Base-by-base conservation (phyloP, 2,797 vertebrate species). In the Poecilia velifera region DNA sequence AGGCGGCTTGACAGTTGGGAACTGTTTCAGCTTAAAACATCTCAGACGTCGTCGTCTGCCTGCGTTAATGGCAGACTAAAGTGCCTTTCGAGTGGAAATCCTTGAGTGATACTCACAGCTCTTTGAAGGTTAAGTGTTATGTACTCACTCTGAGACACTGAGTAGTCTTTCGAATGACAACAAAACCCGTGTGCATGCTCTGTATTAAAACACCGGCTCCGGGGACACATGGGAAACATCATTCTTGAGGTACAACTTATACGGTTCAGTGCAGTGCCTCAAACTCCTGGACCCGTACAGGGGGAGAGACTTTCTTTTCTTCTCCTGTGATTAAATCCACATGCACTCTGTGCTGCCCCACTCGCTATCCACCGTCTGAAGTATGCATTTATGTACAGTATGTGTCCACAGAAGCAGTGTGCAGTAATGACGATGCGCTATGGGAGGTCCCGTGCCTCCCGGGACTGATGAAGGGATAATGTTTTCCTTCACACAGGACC, bases 281-380 rank as follows among this genome's bases (percentile, higher is more conserved):
- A 73, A 81, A 82, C 75, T 84, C 47, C 18, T 45, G 14, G 53
- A 84, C 74, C 68, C 80, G 34, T n/a, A 16, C 51, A 25, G 75
- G 81, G 72, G 72, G 66, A 73, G 49, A 86, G 81, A 75, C 77
- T 43, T 62, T 76, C 41, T 76, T 72, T 59, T 46, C 71, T 70
- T 47, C 66, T 59, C 13, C 28, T 31, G 13, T 82, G 80, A 92
- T 91, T 73, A 88, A 81, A 89, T 49, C 87, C 90, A 92, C 46
- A 84, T 91, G 91, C 64, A 78, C 78, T 73, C 74, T 55, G 20
- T 76, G 77, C 82, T 86, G 83, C 78, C 71, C 71, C 78, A 76
- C 81, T 79, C 76, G 13, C 80, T 80, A 76, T 82, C 79, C 76
- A 16, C 80, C 53, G 41, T 76, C 55, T 76, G 53, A 76, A 72